Evolutionary conservation across 2,113 vertebrate species (phyloP).

Genomic region (Forbesichthys agassizii): DNA sequence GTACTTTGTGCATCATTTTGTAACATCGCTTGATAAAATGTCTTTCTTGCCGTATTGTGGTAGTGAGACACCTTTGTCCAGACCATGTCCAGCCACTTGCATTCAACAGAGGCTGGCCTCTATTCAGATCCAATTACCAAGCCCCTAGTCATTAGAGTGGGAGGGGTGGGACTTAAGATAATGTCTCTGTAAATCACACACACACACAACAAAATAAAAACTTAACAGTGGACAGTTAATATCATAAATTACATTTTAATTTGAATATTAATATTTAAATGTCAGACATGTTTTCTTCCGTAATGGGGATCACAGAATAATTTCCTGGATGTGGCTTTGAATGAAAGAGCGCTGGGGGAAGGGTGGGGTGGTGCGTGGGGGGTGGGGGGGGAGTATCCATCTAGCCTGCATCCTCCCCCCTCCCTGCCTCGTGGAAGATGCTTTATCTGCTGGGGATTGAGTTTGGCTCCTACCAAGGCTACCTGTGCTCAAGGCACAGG

Average conservation of each 20-base stretch:
- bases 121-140: constrained; percentile 82
- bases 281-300: constrained; percentile 51
- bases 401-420: too few relatives aligned
- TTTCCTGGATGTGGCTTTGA: constrained; percentile 68
- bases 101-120: constrained; percentile 17
- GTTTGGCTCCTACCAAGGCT: too few relatives aligned
- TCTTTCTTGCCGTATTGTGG: too few relatives aligned
- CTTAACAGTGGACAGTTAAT: constrained; percentile 85
- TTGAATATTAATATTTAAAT: constrained; percentile 77
- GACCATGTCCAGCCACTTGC: neutral
- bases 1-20: too few relatives aligned
- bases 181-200: constrained; percentile 83
- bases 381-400: neutral
- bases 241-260: constrained; percentile 69
- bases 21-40: too few relatives aligned
- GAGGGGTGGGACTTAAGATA: constrained; percentile 76
- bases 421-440: too few relatives aligned
- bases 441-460: too few relatives aligned
- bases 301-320: constrained; percentile 67
- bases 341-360: constrained; percentile 41
- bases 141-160: constrained; percentile 86
- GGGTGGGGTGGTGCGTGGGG: constrained; percentile 5
- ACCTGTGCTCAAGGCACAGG: too few relatives aligned
- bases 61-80: too few relatives aligned
- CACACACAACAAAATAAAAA: constrained; percentile 79